Conservation (phyloP, 2,113 vertebrate species). For the Delphinus delphis region DNA sequence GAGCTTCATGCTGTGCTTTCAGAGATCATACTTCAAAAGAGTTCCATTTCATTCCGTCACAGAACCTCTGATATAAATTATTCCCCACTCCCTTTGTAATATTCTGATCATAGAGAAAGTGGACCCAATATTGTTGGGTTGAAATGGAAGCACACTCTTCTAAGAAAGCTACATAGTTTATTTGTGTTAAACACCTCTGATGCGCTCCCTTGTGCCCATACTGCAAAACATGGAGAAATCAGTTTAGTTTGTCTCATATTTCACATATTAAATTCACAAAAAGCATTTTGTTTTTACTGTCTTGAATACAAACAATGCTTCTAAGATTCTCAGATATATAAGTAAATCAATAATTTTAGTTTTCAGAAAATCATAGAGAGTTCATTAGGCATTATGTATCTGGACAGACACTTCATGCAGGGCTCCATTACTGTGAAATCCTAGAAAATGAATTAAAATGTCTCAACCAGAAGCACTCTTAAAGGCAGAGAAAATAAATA, state of each 20-base stretch:
- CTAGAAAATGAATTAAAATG: conserved; percentile 71
- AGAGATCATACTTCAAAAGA: conserved; percentile 93
- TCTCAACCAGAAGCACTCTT: conserved; percentile 50
- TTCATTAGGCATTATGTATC: conserved; percentile 45
- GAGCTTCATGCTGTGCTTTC: conserved; percentile 92
- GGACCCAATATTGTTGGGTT: conserved; percentile 76
- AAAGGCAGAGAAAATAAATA: conserved; percentile 72
- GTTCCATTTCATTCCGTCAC: conserved; percentile 89
- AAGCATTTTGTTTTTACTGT: conserved; percentile 58
- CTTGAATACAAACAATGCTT: conserved; percentile 73
- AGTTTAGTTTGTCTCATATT: conserved; percentile 75
- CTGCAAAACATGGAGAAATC: conserved; percentile 65
- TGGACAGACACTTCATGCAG: conserved; percentile 64
- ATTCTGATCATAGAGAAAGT: conserved; percentile 85
- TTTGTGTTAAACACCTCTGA: conserved; percentile 83
- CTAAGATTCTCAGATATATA: conserved; percentile 60
- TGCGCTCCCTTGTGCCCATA: conserved; percentile 70
- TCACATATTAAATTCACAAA: conserved; percentile 71
- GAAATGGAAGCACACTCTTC: conserved; percentile 79
- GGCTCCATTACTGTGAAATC: conserved; percentile 63
- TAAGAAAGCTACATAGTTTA: conserved; percentile 79
- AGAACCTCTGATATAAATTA: conserved; percentile 90
- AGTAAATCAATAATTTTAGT: conserved; percentile 69
- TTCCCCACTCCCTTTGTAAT: conserved; percentile 86
- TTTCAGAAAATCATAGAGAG: conserved; percentile 72